phyloP scores from a whole-genome alignment of 2,113 vertebrate genomes.

The Perca schrenkii region DNA sequence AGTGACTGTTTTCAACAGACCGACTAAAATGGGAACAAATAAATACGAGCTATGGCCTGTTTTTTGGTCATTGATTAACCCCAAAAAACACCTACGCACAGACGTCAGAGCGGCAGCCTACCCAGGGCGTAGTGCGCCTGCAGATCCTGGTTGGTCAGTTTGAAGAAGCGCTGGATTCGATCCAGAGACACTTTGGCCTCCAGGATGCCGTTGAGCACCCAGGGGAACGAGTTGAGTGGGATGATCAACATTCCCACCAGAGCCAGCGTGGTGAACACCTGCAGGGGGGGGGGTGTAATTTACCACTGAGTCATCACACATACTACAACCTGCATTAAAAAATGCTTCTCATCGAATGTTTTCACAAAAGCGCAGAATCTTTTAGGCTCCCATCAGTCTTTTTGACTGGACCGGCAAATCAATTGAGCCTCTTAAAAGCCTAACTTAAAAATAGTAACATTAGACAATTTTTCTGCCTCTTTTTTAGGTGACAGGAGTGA shows the following conservation, averaged over 20 bases:
- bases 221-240: constrained; percentile 95
- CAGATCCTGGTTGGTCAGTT: constrained; percentile 88
- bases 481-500: no score
- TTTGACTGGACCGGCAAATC: no score
- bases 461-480: no score
- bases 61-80: neutral
- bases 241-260: constrained; percentile 94
- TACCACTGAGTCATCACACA: neutral
- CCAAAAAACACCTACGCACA: neutral
- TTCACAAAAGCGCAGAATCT: no score
- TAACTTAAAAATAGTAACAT: no score
- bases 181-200: constrained; percentile 96
- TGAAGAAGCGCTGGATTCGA: constrained; percentile 92
- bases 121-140: constrained; percentile 86
- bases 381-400: no score
- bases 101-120: constrained; percentile 19
- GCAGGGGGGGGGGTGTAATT: neutral
- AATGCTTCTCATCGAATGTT: no score
- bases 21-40: neutral
- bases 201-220: constrained; percentile 93
- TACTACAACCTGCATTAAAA: neutral
- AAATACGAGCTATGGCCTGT: neutral
- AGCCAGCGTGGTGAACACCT: constrained; percentile 97
- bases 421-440: no score
- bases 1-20: neutral